phyloP scores from a whole-genome alignment of 2,888 invertebrate species.

The Seira musarum region DNA sequence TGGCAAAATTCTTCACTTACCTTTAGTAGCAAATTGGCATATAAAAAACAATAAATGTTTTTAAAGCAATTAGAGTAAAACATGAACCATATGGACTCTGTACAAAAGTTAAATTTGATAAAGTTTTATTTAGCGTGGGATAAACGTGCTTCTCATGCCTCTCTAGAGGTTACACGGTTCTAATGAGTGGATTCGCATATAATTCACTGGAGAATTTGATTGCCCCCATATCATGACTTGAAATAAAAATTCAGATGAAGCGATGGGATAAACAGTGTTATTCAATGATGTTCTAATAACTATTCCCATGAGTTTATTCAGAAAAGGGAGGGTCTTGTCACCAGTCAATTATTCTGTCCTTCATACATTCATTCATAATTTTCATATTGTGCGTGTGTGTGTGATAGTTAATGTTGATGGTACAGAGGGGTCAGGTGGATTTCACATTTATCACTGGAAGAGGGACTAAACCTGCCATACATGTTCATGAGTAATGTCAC shows the following conservation, averaged over 20 bases:
- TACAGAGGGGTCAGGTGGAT: conserved; percentile 19
- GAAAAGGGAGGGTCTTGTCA: conserved; percentile 40
- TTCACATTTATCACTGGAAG: not conserved
- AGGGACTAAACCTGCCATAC: not conserved
- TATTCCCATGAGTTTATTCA: conserved; percentile 29
- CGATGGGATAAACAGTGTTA: no score
- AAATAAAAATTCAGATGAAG: no score
- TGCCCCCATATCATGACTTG: no score
- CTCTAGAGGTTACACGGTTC: conserved; percentile 47
- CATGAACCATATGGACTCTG: conserved; percentile 23
- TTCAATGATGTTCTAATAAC: no score
- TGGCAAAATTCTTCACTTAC: no score
- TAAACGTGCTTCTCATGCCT: conserved; percentile 51
- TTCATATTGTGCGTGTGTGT: no score
- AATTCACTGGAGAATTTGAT: no score
- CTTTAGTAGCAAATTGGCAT: no score
- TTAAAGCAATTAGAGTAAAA: no score
- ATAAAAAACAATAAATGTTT: no score
- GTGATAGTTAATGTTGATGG: no score
- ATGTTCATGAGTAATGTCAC: conserved; percentile 5
- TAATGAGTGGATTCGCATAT: conserved; percentile 43
- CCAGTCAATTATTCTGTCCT: conserved; percentile 52
- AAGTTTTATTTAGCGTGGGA: conserved; percentile 38
- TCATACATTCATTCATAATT: no score
- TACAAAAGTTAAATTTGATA: not conserved